Evolutionary conservation across 92 coral and sea anemone species (phyloP).

Genomic region (Anthopleura xanthogrammica): DNA sequence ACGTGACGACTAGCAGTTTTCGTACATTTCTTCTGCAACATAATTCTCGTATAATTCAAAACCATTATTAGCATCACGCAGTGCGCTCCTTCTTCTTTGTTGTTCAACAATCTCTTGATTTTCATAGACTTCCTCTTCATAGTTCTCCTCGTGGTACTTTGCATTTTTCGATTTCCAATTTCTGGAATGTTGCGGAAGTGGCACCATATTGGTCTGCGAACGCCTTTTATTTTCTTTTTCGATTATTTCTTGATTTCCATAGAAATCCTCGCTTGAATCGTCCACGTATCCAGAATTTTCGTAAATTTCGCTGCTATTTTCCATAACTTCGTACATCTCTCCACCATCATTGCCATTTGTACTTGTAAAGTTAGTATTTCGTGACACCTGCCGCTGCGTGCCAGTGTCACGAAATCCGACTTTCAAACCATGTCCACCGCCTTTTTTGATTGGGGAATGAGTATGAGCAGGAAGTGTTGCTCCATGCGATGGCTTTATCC

Average conservation of each 20-base stretch:
- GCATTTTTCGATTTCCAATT: too few species aligned
- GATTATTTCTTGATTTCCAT: neutral
- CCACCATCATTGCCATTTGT: neutral
- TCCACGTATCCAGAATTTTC: neutral
- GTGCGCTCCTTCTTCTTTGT: neutral
- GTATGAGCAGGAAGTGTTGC: neutral
- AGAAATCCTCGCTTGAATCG: neutral
- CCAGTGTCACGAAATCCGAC: neutral
- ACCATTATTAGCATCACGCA: neutral
- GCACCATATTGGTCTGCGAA: neutral
- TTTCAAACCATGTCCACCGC: neutral
- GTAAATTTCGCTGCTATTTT: neutral
- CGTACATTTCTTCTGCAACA: neutral
- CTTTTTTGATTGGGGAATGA: neutral
- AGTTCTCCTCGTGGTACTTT: neutral
- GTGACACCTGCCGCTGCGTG: conserved; percentile 3
- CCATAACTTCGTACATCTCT: neutral
- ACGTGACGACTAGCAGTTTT: neutral
- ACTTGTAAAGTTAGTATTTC: neutral
- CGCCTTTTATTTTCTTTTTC: neutral
- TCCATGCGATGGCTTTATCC: neutral
- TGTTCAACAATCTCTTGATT: neutral
- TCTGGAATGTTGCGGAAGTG: too few species aligned
- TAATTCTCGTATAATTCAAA: neutral
- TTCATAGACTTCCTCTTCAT: neutral